Evolutionary conservation across 2,113 vertebrate species (phyloP).

Genomic region (Periophthalmodon schlosseri): DNA sequence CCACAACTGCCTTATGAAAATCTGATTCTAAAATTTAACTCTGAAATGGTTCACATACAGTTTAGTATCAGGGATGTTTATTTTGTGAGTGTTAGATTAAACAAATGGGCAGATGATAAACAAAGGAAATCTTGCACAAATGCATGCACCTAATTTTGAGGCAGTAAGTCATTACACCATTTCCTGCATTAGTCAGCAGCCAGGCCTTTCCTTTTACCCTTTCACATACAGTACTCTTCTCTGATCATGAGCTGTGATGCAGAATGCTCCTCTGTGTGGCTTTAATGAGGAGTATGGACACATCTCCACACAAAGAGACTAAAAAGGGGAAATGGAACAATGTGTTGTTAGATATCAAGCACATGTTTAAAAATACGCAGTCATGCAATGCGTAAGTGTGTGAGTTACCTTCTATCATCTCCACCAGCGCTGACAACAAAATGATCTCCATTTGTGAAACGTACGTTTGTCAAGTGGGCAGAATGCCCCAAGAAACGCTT

Average conservation of each 20-base stretch:
- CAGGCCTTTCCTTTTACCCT: slow-evolving; percentile 35
- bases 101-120: slow-evolving; percentile 38
- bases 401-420: slow-evolving; percentile 88
- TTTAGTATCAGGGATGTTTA: slow-evolving; percentile 13
- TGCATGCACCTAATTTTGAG: slow-evolving; percentile 67
- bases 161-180: slow-evolving; percentile 54
- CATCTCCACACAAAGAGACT: slow-evolving; percentile 98
- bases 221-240: background rate
- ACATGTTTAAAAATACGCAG: background rate
- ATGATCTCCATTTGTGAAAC: slow-evolving; percentile 91
- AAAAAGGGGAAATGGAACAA: slow-evolving; percentile 24
- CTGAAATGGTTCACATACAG: slow-evolving; percentile 50
- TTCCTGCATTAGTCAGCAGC: slow-evolving; percentile 54
- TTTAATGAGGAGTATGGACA: slow-evolving; percentile 89
- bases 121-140: slow-evolving; percentile 32
- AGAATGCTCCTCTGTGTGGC: slow-evolving; percentile 36
- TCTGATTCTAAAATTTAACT: slow-evolving; percentile 42
- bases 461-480: slow-evolving; percentile 92
- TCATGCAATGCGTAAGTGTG: background rate
- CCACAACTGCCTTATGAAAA: slow-evolving; percentile 43
- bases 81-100: slow-evolving; percentile 8
- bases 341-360: background rate
- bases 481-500: slow-evolving; percentile 97
- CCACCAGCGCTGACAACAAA: slow-evolving; percentile 94
- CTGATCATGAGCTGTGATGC: slow-evolving; percentile 20